Conservation (phyloP, 2,113 vertebrate species). For the Catharus fuscescens region DNA sequence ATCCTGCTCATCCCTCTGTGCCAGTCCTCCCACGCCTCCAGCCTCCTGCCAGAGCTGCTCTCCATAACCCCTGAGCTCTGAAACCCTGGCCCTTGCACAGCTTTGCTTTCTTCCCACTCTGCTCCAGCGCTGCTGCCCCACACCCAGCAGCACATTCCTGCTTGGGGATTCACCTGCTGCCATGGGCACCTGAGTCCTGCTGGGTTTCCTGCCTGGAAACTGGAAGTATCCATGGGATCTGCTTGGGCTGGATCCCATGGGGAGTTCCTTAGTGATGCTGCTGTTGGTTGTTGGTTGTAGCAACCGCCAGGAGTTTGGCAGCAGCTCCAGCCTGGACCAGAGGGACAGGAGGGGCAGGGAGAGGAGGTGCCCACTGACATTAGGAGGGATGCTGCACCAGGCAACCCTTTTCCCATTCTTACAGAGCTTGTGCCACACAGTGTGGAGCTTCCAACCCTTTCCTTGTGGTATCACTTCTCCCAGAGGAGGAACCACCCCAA, state of each 20-base stretch:
- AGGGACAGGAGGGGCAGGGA: background rate
- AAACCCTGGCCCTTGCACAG: background rate
- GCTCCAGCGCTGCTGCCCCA: background rate
- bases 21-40: slow-evolving; percentile 50
- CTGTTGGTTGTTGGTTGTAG: background rate
- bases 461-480: rapidly evolving
- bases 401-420: background rate
- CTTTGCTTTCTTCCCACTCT: background rate
- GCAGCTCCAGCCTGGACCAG: rapidly evolving
- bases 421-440: background rate
- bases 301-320: rapidly evolving
- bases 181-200: rapidly evolving
- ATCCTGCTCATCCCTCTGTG: slow-evolving; percentile 52
- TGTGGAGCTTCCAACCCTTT: background rate
- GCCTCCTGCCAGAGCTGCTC: slow-evolving; percentile 1
- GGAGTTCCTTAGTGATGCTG: background rate
- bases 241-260: background rate
- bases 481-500: background rate
- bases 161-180: rapidly evolving
- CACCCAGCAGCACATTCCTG: background rate
- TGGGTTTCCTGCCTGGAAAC: background rate
- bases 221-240: background rate
- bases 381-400: background rate
- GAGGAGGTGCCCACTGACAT: background rate
- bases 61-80: background rate